A percentile compares a stretch with the other conserved stretches of the same genome.
Conservation (phyloP, 35 echinoderm and acorn worm species). For the Ophiothrix spiculata region DNA sequence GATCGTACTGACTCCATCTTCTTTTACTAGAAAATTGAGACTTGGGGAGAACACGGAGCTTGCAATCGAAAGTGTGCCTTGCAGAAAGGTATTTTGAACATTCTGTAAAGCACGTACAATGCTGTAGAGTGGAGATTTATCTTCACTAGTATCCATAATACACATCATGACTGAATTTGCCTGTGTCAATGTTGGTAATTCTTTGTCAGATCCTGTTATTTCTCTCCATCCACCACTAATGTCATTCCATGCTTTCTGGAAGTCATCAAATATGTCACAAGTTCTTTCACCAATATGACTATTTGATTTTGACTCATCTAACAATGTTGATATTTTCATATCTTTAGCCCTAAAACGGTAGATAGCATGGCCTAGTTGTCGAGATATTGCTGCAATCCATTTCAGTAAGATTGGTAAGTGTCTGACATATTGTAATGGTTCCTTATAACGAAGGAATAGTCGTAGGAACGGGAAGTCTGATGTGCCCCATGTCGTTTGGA, state of each 20-base stretch:
- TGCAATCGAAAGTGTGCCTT: background rate
- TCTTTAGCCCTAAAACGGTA: background rate
- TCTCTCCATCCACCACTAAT: constrained; percentile 9
- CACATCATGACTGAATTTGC: background rate
- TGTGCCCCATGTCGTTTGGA: background rate
- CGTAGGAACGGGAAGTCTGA: constrained; percentile 7
- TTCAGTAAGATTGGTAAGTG: constrained; percentile 17
- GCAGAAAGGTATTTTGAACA: constrained; percentile 22
- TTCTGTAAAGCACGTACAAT: constrained; percentile 19
- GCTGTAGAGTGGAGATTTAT: background rate
- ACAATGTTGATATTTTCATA: background rate
- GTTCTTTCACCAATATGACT: background rate
- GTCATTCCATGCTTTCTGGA: background rate
- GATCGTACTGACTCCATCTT: background rate
- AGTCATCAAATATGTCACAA: background rate
- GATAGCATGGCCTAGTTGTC: background rate
- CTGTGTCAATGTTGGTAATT: background rate
- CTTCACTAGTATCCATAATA: background rate
- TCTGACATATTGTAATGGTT: background rate
- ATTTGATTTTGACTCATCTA: background rate
- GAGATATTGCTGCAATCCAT: constrained; percentile 3
- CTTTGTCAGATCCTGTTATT: background rate
- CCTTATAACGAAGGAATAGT: background rate
- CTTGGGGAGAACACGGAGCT: background rate
- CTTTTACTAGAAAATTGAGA: constrained; percentile 14